These are phyloP conservation scores for Amblyopsis hoosieri DNA, from an alignment of 2,797 vertebrate genomes.

Conservation along the genomic window DNA sequence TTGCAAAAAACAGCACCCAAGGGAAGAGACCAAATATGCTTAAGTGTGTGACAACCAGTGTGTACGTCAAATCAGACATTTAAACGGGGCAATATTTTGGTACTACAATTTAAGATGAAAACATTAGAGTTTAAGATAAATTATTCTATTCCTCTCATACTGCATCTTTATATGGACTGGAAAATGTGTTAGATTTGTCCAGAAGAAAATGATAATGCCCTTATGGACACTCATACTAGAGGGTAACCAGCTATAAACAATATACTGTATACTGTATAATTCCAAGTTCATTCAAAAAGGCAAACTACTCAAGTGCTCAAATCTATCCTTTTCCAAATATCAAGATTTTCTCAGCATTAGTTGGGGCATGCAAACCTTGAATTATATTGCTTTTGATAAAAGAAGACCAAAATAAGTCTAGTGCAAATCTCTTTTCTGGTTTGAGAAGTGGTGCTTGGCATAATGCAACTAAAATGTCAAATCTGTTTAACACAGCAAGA, in stretches of 20 bases:
- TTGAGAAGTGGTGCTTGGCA: conserved; percentile 77
- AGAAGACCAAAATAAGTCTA: conserved; percentile 82
- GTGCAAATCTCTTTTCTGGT: conserved; percentile 85
- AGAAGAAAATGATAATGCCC: conserved; percentile 76
- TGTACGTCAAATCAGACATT: conserved; percentile 38
- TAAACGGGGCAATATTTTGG: conserved; percentile 58
- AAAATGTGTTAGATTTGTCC: conserved; percentile 68
- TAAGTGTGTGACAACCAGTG: conserved; percentile 35
- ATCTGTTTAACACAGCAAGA: conserved; percentile 56
- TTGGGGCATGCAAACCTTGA: conserved; percentile 58
- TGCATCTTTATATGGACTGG: conserved; percentile 50
- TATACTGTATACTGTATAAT: conserved; percentile 41
- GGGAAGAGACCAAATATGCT: conserved; percentile 55
- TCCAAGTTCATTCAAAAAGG: conserved; percentile 49
- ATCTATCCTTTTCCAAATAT: conserved; percentile 52
- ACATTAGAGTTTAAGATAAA: conserved; percentile 50
- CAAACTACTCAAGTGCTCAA: conserved; percentile 38
- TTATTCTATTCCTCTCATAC: conserved; percentile 52
- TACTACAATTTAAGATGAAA: conserved; percentile 51
- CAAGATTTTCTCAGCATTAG: conserved; percentile 63
- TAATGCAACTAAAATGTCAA: conserved; percentile 59
- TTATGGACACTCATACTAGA: conserved; percentile 61
- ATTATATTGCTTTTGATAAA: conserved; percentile 82
- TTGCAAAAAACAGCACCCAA: conserved; percentile 41
- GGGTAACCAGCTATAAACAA: conserved; percentile 51